Evolutionary conservation across 2,888 invertebrate genomes (phyloP), one percentile per base, ranked within the genome.

Genomic region (Plebejus anna): DNA sequence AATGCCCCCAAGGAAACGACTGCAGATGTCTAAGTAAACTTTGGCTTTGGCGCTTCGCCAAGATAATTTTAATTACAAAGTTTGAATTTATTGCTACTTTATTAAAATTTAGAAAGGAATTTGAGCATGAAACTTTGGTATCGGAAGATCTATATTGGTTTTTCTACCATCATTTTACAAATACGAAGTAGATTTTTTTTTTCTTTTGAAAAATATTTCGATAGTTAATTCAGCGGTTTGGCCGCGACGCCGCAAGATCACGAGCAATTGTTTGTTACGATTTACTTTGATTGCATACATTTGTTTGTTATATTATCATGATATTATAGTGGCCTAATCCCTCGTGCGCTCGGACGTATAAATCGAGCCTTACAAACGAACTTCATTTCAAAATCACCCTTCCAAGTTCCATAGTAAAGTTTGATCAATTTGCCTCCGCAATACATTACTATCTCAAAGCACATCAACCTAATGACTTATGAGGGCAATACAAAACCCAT

Each of bases 11-110:
- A 42, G 11, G 3, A 42, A 42, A 42, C 42, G 71, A 42, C 16
- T 71, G 42, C 71, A 42, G 71, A 71, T 71, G 71, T 71, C 42
- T 71, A 42, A 70, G 71, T 42, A 42, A 71, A 71, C 71, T 71
- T 71, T 70, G 16, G 38, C 42, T 71, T 71, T 71, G 71, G 71
- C 71, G n/a, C 9, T 71, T 38, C 22, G 71, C 71, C 71, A 71
- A 71, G 66, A 71, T 71, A 71, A 71, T 71, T 71, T 71, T 71
- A 71, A 71, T 71, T 71, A 71, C 71, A 71, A 71, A 71, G 71
- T 71, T 71, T 4, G n/a, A 71, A 71, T 71, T 71, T 71, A 71
- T 71, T 42, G 71, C 38, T 42, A 42, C 38, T 71, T 71, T 71
- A 71, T 71, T 42, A 42, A 71, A 71, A 71, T 71, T 71, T 71